Conservation (phyloP, 2,888 invertebrate species). For the Synergus umbraculus region DNA sequence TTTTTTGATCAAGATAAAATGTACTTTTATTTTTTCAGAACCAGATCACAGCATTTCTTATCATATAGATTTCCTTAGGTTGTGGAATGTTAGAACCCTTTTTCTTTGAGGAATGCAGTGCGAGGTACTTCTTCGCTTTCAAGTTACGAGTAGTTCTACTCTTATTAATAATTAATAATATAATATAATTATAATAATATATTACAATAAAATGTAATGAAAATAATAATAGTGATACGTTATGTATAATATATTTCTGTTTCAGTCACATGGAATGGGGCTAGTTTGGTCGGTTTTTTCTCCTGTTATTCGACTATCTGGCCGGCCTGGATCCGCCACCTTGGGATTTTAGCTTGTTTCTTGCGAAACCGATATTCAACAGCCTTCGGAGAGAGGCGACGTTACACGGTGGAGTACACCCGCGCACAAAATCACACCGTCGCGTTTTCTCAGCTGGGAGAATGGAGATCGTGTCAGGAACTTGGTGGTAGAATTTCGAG, state of each 20-base stretch:
- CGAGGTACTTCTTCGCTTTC: slow-evolving; percentile 14
- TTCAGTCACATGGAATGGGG: slow-evolving; percentile 36
- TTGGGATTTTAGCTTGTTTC: slow-evolving; percentile 25
- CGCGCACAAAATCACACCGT: slow-evolving; percentile 35
- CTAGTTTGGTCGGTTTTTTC: slow-evolving; percentile 32
- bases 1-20: too few relatives aligned
- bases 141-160: neutral
- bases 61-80: neutral
- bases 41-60: slow-evolving; percentile 1
- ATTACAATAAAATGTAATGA: slow-evolving; percentile 7
- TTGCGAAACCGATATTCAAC: slow-evolving; percentile 31
- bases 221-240: slow-evolving; percentile 4
- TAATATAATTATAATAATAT: slow-evolving; percentile 12
- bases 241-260: slow-evolving; percentile 1
- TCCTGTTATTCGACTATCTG: slow-evolving; percentile 24
- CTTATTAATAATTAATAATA: neutral
- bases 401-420: slow-evolving; percentile 28
- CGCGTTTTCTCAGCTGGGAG: slow-evolving; percentile 2
- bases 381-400: slow-evolving; percentile 24
- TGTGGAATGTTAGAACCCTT: neutral
- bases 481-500: slow-evolving; percentile 1
- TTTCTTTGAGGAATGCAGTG: slow-evolving; percentile 26
- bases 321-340: slow-evolving; percentile 22
- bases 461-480: slow-evolving; percentile 25
- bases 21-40: neutral